These are phyloP conservation scores for Sebastes reedi DNA, from an alignment of 2,797 vertebrate species.

Conservation along the genomic window DNA sequence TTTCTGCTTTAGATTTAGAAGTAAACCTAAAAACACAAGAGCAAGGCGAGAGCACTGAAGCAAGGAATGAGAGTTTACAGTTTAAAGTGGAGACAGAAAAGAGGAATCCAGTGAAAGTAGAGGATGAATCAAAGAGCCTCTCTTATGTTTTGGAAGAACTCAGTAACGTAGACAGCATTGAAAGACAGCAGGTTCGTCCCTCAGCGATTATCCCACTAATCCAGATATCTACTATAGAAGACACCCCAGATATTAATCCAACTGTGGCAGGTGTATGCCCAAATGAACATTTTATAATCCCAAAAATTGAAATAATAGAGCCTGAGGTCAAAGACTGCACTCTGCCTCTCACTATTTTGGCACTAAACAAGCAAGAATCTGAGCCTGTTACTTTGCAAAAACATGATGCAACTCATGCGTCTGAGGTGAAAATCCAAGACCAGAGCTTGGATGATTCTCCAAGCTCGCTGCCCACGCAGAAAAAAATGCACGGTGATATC, in stretches of 20 bases:
- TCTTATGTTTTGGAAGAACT: conserved; percentile 34
- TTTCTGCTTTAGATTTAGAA: conserved; percentile 14
- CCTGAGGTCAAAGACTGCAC: conserved; percentile 66
- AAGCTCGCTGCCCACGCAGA: conserved; percentile 26
- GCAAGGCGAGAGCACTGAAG: conserved; percentile 5
- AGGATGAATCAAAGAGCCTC: conserved; percentile 36
- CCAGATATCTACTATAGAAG: conserved; percentile 56
- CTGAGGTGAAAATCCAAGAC: conserved; percentile 28
- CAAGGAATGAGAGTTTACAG: conserved; percentile 24
- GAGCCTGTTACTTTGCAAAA: conserved; percentile 41
- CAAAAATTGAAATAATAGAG: conserved; percentile 68
- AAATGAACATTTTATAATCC: conserved; percentile 57
- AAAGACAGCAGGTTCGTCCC: conserved; percentile 31
- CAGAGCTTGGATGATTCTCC: conserved; percentile 8
- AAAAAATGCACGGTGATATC: conserved; percentile 45
- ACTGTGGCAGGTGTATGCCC: conserved; percentile 34
- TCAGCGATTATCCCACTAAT: conserved; percentile 68
- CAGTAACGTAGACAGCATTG: conserved; percentile 18
- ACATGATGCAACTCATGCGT: conserved; percentile 44
- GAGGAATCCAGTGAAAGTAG: neutral
- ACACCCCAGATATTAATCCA: conserved; percentile 50
- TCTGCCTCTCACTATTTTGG: conserved; percentile 53
- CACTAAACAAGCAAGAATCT: conserved; percentile 44
- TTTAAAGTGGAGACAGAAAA: conserved; percentile 32
- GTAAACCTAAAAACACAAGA: conserved; percentile 36